Base-by-base conservation (phyloP, 2,797 vertebrate species). In the Rhynchotus rufescens region DNA sequence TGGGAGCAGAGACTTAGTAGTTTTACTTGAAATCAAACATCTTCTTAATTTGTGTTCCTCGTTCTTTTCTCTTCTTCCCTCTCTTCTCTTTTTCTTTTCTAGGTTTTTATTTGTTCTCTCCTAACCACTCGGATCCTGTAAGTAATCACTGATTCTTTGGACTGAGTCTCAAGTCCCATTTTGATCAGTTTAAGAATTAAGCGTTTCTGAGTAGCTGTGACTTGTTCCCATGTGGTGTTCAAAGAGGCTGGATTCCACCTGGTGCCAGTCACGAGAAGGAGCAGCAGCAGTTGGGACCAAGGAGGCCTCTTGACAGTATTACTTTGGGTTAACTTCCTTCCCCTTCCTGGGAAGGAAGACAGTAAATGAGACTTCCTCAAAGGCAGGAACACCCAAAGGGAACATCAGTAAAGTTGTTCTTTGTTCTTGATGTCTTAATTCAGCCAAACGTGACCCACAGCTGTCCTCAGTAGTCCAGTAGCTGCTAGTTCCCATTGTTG, bases 21-120 rank as follows among this genome's bases (percentile, higher is more conserved):
- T 51, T 12, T 71, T 62, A 45, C 42, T 71, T 2, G 4, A 54
- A 25, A 12, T 75, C 75, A 82, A 78, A 47, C 52, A 42, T 25
- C 15, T 88, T 30, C 36, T 81, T n/a, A 6, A 51, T 78, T 94
- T 65, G 90, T 77, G 12, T 78, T 89, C 40, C 6, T 13, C 3
- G 49, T 62, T 67, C 26, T 38, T 85, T 42, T 71, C 49, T 74
- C 42, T 75, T 59, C 38, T 61, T 12, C 21, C 51, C 20, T 52
- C 0, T 23, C 11, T 32, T 75, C 76, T 59, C 75, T 65, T 10
- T 56, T n/a, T 19, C 56, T 68, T 87, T 92, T 95, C 59, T 90
- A 99, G 99, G 99, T 90, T 99, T 99, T 98, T 99, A 99, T 97
- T 98, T 99, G 92, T 99, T 99, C 97, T 99, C 99, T 71, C 97